Base-by-base conservation (phyloP, 2,797 vertebrate genomes). In the Borostomias antarcticus region DNA sequence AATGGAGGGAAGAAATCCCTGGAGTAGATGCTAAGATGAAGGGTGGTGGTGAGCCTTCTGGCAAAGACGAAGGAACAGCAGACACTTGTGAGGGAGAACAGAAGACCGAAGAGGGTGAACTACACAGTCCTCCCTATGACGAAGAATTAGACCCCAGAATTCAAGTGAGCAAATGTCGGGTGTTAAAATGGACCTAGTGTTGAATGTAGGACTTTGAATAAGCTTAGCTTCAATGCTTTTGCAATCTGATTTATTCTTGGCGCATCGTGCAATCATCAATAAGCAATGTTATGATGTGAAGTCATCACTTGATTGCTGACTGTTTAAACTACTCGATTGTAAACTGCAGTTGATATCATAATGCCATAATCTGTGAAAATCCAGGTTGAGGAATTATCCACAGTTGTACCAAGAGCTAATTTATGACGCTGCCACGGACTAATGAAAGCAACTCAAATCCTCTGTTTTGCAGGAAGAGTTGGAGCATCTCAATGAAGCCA, bases 401-500 rank as follows among this genome's bases (percentile, higher is more conserved):
- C 56, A 10, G 56, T 23, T 33, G 32, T 58, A 21, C 32, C 32
- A 35, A 35, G 32, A 53, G 51, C 51, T 53, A 28, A 28, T 53
- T 33, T 54, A 17, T 25, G 35, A 9, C 17, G 58, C 47, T 45
- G 28, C 4, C 15, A 35, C 21, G n/a, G 23, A 40, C 19, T 2
- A 59, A 43, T 26, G 5, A 15, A 59, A 43, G 2, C 35, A 58
- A 40, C 11, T 15, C 37, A 40, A n/a, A n/a, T n/a, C n/a, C 17
- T 59, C 33, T 59, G 57, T 40, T 43, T 35, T 59, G 6, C 88
- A 98, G 96, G 94, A 96, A 58, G 96, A 98, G 78, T 83, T 98
- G 83, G 96, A 97, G 58, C 95, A 95, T 40, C 90, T 98, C 54
- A 98, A 98, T 80, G 95, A 97, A 87, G 95, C 96, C 76, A 97